These are phyloP conservation scores for Hormiphora californensis DNA, from an alignment of 37 sponge, comb jelly and placozoan species.

Conservation along the genomic window DNA sequence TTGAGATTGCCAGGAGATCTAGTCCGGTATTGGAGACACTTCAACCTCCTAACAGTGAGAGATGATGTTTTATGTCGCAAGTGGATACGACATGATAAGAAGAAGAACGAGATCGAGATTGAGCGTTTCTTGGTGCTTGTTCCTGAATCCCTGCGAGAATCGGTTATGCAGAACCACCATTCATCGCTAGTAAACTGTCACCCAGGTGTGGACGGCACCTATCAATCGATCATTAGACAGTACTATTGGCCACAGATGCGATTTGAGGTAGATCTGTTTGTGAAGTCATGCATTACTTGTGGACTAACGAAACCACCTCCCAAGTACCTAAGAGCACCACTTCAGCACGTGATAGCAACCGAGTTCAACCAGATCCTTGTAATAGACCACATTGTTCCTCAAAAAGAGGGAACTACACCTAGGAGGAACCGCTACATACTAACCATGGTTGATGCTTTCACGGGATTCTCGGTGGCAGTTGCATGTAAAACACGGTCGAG, in stretches of 20 bases:
- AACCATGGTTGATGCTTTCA: background rate
- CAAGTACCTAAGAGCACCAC: background rate
- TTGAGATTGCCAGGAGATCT: constrained; percentile 20
- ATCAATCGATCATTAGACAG: background rate
- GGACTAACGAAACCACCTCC: background rate
- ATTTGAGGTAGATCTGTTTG: background rate
- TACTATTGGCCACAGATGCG: constrained; percentile 14
- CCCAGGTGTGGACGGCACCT: background rate
- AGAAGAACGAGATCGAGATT: constrained; percentile 5
- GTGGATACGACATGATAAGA: background rate
- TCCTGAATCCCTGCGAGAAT: background rate
- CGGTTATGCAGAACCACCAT: constrained; percentile 9
- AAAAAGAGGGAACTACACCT: background rate
- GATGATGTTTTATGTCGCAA: background rate
- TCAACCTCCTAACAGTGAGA: background rate
- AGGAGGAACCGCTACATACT: background rate
- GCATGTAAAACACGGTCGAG: background rate
- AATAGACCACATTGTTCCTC: constrained; percentile 11
- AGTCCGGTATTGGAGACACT: background rate
- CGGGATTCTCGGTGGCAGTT: constrained; percentile 1
- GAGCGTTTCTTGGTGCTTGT: background rate
- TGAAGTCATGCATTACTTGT: background rate
- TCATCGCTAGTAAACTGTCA: background rate
- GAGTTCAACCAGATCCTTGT: background rate
- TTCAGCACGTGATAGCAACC: background rate